Conservation (phyloP, 2,797 vertebrate genomes). For the Tinamus major region DNA sequence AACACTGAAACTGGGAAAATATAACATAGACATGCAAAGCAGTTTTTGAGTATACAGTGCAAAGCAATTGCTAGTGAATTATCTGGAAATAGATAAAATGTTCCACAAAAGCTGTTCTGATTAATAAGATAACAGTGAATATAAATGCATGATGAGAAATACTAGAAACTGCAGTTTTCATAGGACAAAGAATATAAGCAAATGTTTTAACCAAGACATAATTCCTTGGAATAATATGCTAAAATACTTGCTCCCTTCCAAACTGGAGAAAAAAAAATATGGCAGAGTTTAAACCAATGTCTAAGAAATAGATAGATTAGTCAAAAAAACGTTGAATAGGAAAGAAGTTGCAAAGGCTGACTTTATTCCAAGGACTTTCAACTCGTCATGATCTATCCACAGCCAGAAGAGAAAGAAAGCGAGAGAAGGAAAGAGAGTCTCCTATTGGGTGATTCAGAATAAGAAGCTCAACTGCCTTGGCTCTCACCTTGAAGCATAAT, state of each 20-base stretch:
- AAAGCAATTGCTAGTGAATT: background rate
- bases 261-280: background rate
- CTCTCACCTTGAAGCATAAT: slow-evolving; percentile 50
- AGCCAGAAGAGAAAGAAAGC: background rate
- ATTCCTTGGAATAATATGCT: background rate
- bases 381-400: background rate
- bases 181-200: background rate
- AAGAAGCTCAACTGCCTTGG: slow-evolving; percentile 22
- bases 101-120: background rate
- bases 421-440: background rate
- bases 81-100: background rate
- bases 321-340: background rate
- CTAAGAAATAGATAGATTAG: background rate
- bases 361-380: background rate
- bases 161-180: background rate
- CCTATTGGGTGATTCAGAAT: slow-evolving; percentile 11
- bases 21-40: background rate
- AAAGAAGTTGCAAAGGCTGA: background rate
- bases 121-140: background rate
- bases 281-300: background rate
- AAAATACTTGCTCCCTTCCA: background rate
- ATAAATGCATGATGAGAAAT: background rate
- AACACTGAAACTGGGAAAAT: background rate
- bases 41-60: background rate
- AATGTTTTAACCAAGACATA: background rate